These are phyloP conservation scores for Heteromyza rotundicornis DNA, from an alignment of 2,888 invertebrate genomes.

Conservation along the genomic window DNA sequence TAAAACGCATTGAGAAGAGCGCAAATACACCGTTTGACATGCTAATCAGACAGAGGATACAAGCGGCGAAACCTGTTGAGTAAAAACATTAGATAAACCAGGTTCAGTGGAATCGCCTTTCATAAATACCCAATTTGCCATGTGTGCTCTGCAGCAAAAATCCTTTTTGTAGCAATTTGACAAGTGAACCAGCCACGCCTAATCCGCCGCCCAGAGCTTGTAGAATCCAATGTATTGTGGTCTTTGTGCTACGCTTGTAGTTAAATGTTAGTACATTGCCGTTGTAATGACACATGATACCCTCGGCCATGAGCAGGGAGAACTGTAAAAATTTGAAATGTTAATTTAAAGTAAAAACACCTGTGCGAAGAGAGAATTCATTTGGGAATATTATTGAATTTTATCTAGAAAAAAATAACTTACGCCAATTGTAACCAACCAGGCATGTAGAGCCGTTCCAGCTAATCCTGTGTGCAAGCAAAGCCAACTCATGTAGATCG, in stretches of 20 bases:
- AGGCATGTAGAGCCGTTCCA: slow-evolving; percentile 51
- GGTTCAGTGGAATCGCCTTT: neutral
- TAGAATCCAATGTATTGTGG: slow-evolving; percentile 58
- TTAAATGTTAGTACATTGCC: slow-evolving; percentile 48
- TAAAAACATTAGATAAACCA: too few relatives aligned
- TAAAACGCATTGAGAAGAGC: slow-evolving; percentile 47
- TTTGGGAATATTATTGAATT: neutral
- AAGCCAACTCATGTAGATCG: slow-evolving; percentile 54
- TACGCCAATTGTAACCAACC: slow-evolving; percentile 58
- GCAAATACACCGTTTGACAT: slow-evolving; percentile 52
- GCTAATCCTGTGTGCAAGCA: slow-evolving; percentile 44
- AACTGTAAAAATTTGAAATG: slow-evolving; percentile 40
- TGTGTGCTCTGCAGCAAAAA: slow-evolving; percentile 46
- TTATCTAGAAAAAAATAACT: slow-evolving; percentile 26
- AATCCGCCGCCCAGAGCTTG: slow-evolving; percentile 51
- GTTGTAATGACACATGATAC: slow-evolving; percentile 54
- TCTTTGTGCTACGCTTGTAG: slow-evolving; percentile 51
- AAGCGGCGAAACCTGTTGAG: slow-evolving; percentile 49
- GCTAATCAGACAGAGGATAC: slow-evolving; percentile 50
- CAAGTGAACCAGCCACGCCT: slow-evolving; percentile 51
- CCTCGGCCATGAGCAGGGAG: slow-evolving; percentile 58
- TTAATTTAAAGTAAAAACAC: too few relatives aligned
- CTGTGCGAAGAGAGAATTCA: too few relatives aligned
- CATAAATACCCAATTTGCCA: slow-evolving; percentile 49
- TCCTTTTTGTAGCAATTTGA: slow-evolving; percentile 51